These are phyloP conservation scores for Chelidonichthys spinosus DNA, from an alignment of 2,797 vertebrate genomes.

Conservation along the genomic window DNA sequence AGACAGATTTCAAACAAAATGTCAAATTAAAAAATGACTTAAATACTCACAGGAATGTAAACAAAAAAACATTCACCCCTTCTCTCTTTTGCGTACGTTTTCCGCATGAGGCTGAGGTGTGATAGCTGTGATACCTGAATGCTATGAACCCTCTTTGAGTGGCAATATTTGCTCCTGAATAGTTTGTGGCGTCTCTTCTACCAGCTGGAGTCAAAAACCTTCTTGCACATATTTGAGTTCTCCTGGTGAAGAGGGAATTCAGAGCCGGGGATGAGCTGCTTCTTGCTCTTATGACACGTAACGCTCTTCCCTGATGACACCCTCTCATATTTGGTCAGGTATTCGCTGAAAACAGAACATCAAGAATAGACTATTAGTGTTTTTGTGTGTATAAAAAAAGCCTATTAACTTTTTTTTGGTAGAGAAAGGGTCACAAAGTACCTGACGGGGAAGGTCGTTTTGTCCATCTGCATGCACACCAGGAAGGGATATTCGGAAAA, in stretches of 20 bases:
- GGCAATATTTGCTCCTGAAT: conserved; percentile 24
- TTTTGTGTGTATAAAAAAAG: not conserved
- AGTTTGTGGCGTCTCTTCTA: conserved; percentile 70
- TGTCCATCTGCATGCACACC: conserved; percentile 98
- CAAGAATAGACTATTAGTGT: not conserved
- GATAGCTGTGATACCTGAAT: conserved; percentile 57
- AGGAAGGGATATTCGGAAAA: conserved; percentile 98
- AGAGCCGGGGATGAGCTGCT: conserved; percentile 84
- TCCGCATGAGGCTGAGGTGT: conserved; percentile 47
- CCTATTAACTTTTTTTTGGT: not conserved
- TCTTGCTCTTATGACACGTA: conserved; percentile 79
- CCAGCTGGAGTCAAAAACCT: conserved; percentile 86
- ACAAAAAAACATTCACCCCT: conserved; percentile 77
- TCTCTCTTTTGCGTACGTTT: conserved; percentile 39
- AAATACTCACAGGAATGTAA: conserved; percentile 95
- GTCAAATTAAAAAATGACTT: conserved; percentile 83
- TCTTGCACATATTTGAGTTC: conserved; percentile 97
- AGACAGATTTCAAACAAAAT: conserved; percentile 66
- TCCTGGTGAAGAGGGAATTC: conserved; percentile 97
- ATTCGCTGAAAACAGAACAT: conserved; percentile 80
- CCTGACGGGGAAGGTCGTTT: conserved; percentile 90
- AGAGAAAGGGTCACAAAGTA: conserved; percentile 59
- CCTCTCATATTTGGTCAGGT: conserved; percentile 88
- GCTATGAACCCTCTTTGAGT: conserved; percentile 49
- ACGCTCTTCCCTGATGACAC: conserved; percentile 86